Base-by-base conservation (phyloP, 2,888 invertebrate species). In the Scaptomyza cyrtandrae region DNA sequence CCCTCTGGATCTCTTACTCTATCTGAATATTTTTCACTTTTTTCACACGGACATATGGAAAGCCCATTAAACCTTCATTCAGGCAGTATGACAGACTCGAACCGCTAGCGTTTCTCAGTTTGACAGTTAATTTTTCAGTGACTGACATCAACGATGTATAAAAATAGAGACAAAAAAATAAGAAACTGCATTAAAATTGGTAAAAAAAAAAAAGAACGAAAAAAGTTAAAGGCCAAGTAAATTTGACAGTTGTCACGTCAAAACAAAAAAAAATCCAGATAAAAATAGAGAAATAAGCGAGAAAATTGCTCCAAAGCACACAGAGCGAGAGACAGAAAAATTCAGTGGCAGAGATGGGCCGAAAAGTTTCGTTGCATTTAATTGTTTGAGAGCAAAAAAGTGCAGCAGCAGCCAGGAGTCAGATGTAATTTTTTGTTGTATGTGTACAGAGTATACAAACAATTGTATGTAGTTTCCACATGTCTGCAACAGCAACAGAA, bases 1-100 rank as follows among this genome's bases (percentile, higher is more conserved):
- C 24, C 11, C 10, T 14, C 16, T n/a, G 19, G 19, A 10, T 24
- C 3, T 37, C 24, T 44, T 24, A 6, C 6, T n/a, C 13, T 7
- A n/a, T 14, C 29, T 24, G 13, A 35, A 24, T 52, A n/a, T 41
- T 13, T 19, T 19, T 24, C 24, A 5, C 2, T 5, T 24, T 24
- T 24, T 24, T 3, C 24, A 24, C 24, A 24, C 24, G 50, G 50
- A 46, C 63, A 64, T 61, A 29, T 72, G 56, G 31, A 66, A 67
- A 68, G 71, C 64, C 83, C 77, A 84, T 84, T 87, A 85, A 84
- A 73, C 69, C 64, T 79, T 87, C 83, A 75, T 85, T 82, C 83
- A 68, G 68, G 10, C 69, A 60, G 80, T 79, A 82, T 85, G 86
- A 85, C 83, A 79, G 74, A 44, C 63, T 71, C 61, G 45, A 55